phyloP scores from a whole-genome alignment of 2,113 vertebrate species.

The Maccullochella peelii region DNA sequence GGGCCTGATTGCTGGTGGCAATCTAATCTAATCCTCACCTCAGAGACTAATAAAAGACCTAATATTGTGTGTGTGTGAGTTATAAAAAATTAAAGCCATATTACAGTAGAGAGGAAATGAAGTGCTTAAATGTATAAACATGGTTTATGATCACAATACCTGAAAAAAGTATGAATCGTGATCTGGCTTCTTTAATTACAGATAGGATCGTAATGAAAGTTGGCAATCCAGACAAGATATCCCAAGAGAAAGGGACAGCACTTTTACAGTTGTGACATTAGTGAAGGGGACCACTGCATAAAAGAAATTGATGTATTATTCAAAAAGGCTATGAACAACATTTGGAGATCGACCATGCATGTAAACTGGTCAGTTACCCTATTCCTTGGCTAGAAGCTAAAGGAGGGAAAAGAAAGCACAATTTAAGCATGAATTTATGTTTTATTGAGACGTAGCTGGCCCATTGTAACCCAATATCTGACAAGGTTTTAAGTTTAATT shows the following conservation, averaged over 20 bases:
- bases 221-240: slow-evolving; percentile 17
- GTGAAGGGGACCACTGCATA: slow-evolving; percentile 20
- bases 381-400: slow-evolving; percentile 9
- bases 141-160: background rate
- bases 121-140: slow-evolving; percentile 11
- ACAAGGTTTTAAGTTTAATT: slow-evolving; percentile 6
- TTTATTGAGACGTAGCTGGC: background rate
- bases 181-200: slow-evolving; percentile 26
- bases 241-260: slow-evolving; percentile 16
- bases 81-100: slow-evolving; percentile 50
- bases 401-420: slow-evolving; percentile 12
- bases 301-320: slow-evolving; percentile 61
- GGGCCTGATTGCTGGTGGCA: slow-evolving; percentile 55
- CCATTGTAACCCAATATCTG: background rate
- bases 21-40: slow-evolving; percentile 65
- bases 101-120: slow-evolving; percentile 14
- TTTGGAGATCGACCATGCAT: slow-evolving; percentile 41
- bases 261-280: slow-evolving; percentile 19
- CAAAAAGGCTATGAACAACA: slow-evolving; percentile 42
- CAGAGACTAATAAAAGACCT: slow-evolving; percentile 57
- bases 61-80: background rate
- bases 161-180: background rate
- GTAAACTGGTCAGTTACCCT: slow-evolving; percentile 34
- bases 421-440: too few relatives aligned
- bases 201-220: slow-evolving; percentile 1